A percentile compares a stretch with the other conserved stretches of the same genome.
Evolutionary conservation across 2,113 vertebrate genomes (phyloP).

Genomic region (Asarcornis scutulata): DNA sequence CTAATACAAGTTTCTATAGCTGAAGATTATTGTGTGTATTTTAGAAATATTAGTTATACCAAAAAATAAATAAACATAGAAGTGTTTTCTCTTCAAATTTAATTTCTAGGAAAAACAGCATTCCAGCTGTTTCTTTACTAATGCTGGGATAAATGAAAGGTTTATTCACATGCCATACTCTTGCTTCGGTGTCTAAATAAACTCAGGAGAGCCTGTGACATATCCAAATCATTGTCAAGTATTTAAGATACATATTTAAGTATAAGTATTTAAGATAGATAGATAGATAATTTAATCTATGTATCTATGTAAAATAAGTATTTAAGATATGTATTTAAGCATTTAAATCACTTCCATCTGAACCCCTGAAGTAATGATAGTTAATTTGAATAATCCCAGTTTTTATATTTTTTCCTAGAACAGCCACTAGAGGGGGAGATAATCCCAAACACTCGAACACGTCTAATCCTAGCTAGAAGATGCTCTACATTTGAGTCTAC

Average conservation of each 20-base stretch:
- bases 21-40: not conserved
- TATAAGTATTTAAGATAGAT: too few species aligned
- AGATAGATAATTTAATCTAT: too few species aligned
- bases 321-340: not conserved
- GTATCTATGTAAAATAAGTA: too few species aligned
- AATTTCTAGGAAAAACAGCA: not conserved
- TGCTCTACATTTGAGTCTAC: not conserved
- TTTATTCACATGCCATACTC: not conserved
- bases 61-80: not conserved
- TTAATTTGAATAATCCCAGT: not conserved
- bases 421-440: constrained; percentile 62
- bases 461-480: not conserved
- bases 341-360: not conserved
- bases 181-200: not conserved
- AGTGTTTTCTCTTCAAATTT: not conserved
- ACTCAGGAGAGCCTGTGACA: not conserved
- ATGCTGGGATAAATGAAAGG: not conserved
- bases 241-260: not conserved
- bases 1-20: not conserved
- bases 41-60: not conserved
- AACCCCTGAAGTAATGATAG: accelerated
- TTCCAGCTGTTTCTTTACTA: not conserved
- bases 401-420: not conserved
- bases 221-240: not conserved
- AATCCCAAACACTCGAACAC: not conserved